Conservation (phyloP, 1,140 invertebrate genomes). For the Vanessa atalanta region DNA sequence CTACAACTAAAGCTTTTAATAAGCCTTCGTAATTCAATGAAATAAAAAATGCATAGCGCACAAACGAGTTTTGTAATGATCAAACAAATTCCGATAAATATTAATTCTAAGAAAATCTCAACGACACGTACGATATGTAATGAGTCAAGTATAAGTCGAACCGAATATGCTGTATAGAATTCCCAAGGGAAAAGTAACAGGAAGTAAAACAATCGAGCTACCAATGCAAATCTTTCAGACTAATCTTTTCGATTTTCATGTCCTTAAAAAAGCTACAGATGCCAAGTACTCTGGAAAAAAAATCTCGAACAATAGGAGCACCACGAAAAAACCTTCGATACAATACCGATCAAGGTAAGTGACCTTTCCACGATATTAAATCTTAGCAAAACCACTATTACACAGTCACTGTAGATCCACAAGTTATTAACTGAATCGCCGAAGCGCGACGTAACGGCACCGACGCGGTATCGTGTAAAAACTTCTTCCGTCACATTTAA, state of each 20-base stretch:
- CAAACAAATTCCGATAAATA: conserved; percentile 36
- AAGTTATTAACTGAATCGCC: conserved; percentile 72
- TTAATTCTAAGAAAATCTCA: conserved; percentile 35
- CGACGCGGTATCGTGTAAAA: conserved; percentile 33
- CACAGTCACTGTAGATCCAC: conserved; percentile 71
- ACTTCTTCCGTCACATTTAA: conserved; percentile 38
- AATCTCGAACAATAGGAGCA: conserved; percentile 34
- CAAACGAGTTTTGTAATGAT: conserved; percentile 34
- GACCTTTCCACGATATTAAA: conserved; percentile 73
- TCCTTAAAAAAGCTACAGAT: not conserved
- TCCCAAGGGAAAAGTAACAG: conserved; percentile 15
- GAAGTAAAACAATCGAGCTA: conserved; percentile 5
- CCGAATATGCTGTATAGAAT: conserved; percentile 18
- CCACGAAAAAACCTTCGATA: conserved; percentile 18
- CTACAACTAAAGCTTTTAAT: conserved; percentile 18
- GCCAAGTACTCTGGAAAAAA: conserved; percentile 12
- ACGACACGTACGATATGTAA: conserved; percentile 33
- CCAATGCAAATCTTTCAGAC: not conserved
- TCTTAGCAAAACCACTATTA: conserved; percentile 71
- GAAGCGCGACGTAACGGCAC: conserved; percentile 67
- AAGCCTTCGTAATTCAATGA: not conserved
- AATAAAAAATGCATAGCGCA: conserved; percentile 21
- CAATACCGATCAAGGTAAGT: conserved; percentile 66
- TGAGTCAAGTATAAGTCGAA: conserved; percentile 35
- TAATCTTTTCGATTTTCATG: not conserved